Evolutionary conservation across 2,113 vertebrate species (phyloP), one percentile per base, ranked within the genome.

Genomic region (Merops nubicus): DNA sequence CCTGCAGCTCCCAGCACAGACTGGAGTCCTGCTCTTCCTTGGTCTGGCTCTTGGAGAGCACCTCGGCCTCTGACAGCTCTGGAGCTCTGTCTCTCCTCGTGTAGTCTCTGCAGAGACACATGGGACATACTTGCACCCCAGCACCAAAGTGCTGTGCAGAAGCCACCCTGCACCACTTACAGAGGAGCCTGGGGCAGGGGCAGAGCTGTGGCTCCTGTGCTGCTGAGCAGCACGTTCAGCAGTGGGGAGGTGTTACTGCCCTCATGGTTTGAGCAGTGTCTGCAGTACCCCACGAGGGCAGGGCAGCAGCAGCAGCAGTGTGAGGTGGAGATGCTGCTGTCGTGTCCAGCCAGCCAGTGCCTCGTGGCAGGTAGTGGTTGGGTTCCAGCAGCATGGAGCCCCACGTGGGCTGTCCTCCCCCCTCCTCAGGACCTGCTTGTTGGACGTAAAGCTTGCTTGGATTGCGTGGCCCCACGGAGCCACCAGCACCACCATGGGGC

Each of bases 271-370:
- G 45, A 79, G 57, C 29, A 36, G 18, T 65, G 59, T 81, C 75
- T 1, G 4, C 47, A 56, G 8, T 43, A 50, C 8, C 70, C n/a
- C 47, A 22, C 0, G 25, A 15, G 26, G 20, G 0, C 8, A 34
- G 29, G 28, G 6, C 63, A 3, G n/a, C 29, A 47, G 6, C 18
- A 36, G 13, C 16, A 67, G 31, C 77, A 72, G 23, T 2, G 4
- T 8, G n/a, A 89, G 60, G 68, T 33, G 36, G 34, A 59, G 68
- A 5, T 57, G 13, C 36, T 75, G 1, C 1, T 38, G 56, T 20
- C 67, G 34, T 20, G 6, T 47, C 25, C 53, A 59, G n/a, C 18
- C 67, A 40, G 62, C 53, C 79, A 82, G 74, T 82, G 43, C 64
- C 62, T 60, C 34, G 38, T 12, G 1, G 0, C 31, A 15, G 29